phyloP scores from a whole-genome alignment of 2,113 vertebrate genomes.

The Paramisgurnus dabryanus region DNA sequence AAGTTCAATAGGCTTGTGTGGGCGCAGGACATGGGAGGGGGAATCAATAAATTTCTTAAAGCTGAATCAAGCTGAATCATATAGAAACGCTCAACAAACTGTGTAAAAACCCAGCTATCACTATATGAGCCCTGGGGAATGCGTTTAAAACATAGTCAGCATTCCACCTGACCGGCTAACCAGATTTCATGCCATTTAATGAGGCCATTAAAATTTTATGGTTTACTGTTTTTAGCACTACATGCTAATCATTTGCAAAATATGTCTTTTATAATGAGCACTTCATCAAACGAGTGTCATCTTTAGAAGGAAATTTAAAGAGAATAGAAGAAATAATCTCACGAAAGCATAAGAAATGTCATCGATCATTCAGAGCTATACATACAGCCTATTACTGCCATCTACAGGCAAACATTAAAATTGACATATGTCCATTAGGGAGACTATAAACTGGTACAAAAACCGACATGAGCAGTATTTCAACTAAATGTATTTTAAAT shows the following conservation, averaged over 20 bases:
- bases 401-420: constrained; percentile 46
- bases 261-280: background rate
- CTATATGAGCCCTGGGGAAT: constrained; percentile 48
- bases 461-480: background rate
- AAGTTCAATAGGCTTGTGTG: constrained; percentile 45
- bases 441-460: background rate
- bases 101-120: constrained; percentile 54
- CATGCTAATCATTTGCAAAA: background rate
- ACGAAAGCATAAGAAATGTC: background rate
- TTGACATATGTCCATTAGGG: background rate
- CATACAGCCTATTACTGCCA: constrained; percentile 61
- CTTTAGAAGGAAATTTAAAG: constrained; percentile 6
- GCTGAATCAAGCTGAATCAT: constrained; percentile 61
- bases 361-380: background rate
- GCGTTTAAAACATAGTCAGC: constrained; percentile 31
- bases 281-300: constrained; percentile 5
- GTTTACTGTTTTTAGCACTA: constrained; percentile 17
- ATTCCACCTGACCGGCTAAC: background rate
- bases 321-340: background rate
- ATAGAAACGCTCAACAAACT: constrained; percentile 59
- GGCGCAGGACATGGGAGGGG: constrained; percentile 54
- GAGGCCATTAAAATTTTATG: background rate
- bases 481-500: too few relatives aligned
- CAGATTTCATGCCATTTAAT: constrained; percentile 11
- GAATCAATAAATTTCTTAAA: constrained; percentile 71